Conservation (phyloP, 2,113 vertebrate genomes). For the Cyphomyrus discorhynchus region DNA sequence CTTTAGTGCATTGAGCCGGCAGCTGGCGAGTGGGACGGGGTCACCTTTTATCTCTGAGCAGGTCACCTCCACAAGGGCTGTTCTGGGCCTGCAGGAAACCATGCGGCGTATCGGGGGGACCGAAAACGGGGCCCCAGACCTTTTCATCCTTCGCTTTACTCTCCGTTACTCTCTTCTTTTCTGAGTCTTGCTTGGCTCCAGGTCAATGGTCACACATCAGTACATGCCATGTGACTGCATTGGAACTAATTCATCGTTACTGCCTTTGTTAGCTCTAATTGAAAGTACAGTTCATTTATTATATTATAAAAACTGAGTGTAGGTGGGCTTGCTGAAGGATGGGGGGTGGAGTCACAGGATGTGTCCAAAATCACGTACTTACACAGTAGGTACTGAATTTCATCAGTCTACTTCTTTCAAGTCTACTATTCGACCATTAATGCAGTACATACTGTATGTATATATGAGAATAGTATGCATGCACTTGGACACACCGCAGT, state of each 20-base stretch:
- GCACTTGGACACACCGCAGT: neutral
- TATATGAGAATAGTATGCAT: neutral
- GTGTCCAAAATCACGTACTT: neutral
- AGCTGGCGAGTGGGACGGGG: neutral
- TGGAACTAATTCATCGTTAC: neutral
- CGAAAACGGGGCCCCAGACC: neutral
- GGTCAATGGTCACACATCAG: neutral
- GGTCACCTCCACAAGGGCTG: neutral
- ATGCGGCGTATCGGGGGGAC: too few species aligned
- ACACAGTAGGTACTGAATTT: too few species aligned
- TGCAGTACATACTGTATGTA: neutral
- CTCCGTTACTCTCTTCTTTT: neutral
- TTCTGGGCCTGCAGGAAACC: neutral
- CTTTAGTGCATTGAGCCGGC: neutral
- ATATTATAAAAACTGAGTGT: neutral
- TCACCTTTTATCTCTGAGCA: neutral
- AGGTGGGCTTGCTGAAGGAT: neutral
- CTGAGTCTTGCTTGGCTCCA: neutral
- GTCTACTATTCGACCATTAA: neutral
- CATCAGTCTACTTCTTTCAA: neutral
- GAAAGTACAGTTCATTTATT: neutral
- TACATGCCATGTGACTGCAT: neutral
- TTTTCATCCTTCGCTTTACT: neutral
- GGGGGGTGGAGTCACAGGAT: neutral
- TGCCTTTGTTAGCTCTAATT: neutral